Percentiles rank a stretch among this genome's conserved stretches.
Evolutionary conservation across 64 coral and sea anemone species (phyloP).

Genomic region (Catalaphyllia jardinei): DNA sequence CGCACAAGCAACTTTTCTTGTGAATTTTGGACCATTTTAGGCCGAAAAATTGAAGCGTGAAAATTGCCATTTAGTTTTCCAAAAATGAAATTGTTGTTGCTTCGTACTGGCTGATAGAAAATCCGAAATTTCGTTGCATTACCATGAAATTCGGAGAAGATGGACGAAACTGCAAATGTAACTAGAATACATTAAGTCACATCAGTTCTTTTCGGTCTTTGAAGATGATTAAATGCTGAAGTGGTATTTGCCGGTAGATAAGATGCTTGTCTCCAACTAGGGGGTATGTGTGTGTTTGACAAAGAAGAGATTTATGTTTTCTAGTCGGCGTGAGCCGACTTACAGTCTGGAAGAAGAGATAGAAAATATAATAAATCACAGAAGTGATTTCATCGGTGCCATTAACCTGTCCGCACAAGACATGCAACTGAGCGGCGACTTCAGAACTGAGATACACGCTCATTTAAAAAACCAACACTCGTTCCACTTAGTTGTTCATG

Average conservation of each 20-base stretch:
- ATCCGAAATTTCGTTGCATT: too few species aligned
- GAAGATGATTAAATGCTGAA: not conserved
- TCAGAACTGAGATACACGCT: not conserved
- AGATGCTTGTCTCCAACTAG: not conserved
- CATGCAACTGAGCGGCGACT: not conserved
- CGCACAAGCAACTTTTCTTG: too few species aligned
- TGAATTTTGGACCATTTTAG: too few species aligned
- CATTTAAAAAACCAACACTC: not conserved
- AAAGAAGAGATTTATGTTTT: conserved; percentile 5
- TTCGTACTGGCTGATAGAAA: too few species aligned
- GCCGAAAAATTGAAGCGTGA: too few species aligned
- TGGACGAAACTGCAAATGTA: too few species aligned
- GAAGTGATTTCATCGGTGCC: not conserved
- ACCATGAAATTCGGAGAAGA: too few species aligned
- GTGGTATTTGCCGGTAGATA: not conserved
- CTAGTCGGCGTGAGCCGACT: not conserved
- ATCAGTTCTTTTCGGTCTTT: not conserved
- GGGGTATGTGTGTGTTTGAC: not conserved
- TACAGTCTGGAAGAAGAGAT: not conserved
- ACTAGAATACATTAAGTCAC: too few species aligned
- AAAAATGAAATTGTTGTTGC: too few species aligned
- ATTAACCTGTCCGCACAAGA: not conserved
- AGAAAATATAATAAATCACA: conserved; percentile 1
- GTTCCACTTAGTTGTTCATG: too few species aligned
- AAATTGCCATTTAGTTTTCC: too few species aligned